Conservation (phyloP, 1,140 invertebrate species). For the Pomacea maculata region DNA sequence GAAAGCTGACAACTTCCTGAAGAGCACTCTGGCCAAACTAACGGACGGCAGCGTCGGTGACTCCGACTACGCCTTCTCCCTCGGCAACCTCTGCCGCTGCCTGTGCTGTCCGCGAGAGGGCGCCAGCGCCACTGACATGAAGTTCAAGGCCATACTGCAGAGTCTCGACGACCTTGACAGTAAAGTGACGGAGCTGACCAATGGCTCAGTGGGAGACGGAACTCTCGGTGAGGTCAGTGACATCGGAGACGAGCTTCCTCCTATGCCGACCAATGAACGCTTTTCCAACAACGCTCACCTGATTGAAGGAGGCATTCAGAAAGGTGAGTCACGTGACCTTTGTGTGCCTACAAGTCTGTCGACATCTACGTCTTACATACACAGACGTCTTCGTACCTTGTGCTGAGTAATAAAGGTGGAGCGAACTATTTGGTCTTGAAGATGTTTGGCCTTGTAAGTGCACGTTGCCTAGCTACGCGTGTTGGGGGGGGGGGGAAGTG, state of each 20-base stretch:
- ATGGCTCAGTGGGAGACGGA: constrained; percentile 1
- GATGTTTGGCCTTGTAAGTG: too few species aligned
- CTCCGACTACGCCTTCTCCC: constrained; percentile 30
- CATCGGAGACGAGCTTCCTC: constrained; percentile 1
- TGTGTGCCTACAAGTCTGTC: too few species aligned
- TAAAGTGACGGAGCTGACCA: constrained; percentile 20
- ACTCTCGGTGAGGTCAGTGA: constrained; percentile 19
- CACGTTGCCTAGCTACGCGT: too few species aligned
- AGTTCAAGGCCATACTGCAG: constrained; percentile 36
- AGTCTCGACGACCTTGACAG: constrained; percentile 34
- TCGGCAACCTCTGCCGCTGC: constrained; percentile 30
- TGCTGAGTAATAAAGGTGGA: too few species aligned
- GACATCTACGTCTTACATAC: too few species aligned
- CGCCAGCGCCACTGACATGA: constrained; percentile 19
- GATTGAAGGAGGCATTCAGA: constrained; percentile 37
- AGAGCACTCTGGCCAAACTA: constrained; percentile 13
- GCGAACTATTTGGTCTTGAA: too few species aligned
- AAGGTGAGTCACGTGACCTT: constrained; percentile 15
- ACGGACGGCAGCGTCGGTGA: neutral
- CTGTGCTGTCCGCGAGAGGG: constrained; percentile 29
- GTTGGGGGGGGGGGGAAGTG: too few species aligned
- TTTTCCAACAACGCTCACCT: constrained; percentile 27
- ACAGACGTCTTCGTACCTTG: too few species aligned
- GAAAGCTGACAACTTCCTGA: constrained; percentile 15
- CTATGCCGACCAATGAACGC: neutral